phyloP scores from a whole-genome alignment of 2,888 invertebrate species.

The Hypomecis atomaria region DNA sequence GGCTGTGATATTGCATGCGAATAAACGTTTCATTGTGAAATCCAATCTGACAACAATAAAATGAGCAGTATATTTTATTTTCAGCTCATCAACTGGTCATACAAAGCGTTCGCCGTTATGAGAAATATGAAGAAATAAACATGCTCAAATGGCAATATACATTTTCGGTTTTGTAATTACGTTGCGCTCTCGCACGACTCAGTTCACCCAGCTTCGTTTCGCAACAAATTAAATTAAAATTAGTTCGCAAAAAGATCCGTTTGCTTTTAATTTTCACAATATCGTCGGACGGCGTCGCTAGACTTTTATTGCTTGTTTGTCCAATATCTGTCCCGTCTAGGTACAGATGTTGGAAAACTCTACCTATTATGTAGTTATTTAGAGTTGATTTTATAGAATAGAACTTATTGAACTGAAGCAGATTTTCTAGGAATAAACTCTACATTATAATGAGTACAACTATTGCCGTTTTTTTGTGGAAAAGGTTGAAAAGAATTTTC shows the following conservation, averaged over 20 bases:
- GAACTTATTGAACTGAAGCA: conserved; percentile 4
- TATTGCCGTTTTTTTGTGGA: no score
- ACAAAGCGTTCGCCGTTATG: conserved; percentile 81
- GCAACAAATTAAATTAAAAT: conserved; percentile 49
- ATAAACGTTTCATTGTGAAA: conserved; percentile 15
- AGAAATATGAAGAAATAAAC: conserved; percentile 77
- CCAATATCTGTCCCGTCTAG: conserved; percentile 20
- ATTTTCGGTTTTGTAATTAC: conserved; percentile 48
- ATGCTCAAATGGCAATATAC: conserved; percentile 41
- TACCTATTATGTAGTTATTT: not conserved
- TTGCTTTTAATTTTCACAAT: conserved; percentile 47
- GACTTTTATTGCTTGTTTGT: conserved; percentile 28
- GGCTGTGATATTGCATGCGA: not conserved
- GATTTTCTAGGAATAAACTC: not conserved
- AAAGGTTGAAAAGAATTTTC: no score
- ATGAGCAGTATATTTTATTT: conserved; percentile 49
- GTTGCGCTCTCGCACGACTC: conserved; percentile 43
- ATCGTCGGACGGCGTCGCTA: conserved; percentile 37
- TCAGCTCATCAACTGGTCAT: conserved; percentile 83
- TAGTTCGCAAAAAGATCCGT: conserved; percentile 41
- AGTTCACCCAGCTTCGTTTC: conserved; percentile 48
- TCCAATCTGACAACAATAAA: conserved; percentile 18
- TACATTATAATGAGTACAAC: no score
- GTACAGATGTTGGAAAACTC: conserved; percentile 7
- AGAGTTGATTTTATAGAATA: conserved; percentile 10